Evolutionary conservation across 2,888 invertebrate species (phyloP).

Genomic region (Automeris io): DNA sequence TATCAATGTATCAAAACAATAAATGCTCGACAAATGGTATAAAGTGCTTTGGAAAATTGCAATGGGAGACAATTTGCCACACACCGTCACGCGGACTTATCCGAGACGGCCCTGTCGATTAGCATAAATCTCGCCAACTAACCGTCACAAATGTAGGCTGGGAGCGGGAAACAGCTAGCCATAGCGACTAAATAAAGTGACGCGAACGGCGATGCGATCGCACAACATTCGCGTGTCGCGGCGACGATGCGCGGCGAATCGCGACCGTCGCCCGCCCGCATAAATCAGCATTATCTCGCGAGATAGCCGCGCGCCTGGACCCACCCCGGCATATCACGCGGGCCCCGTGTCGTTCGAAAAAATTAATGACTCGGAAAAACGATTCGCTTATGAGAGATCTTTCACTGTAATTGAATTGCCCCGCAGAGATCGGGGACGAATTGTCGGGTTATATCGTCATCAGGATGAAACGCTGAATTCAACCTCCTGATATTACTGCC

Average conservation of each 20-base stretch:
- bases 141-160: slow-evolving; percentile 68
- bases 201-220: slow-evolving; percentile 42
- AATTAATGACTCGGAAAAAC: slow-evolving; percentile 78
- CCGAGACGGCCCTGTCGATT: slow-evolving; percentile 69
- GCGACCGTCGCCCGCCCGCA: slow-evolving; percentile 66
- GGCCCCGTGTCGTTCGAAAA: slow-evolving; percentile 74
- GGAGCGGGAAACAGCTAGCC: slow-evolving; percentile 29
- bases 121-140: slow-evolving; percentile 76
- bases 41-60: slow-evolving; percentile 57
- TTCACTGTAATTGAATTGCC: slow-evolving; percentile 76
- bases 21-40: slow-evolving; percentile 41
- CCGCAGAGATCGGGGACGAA: slow-evolving; percentile 65
- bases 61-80: slow-evolving; percentile 70
- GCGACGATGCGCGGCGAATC: slow-evolving; percentile 71
- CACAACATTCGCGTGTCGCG: slow-evolving; percentile 48
- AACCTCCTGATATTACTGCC: slow-evolving; percentile 30
- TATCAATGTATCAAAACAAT: slow-evolving; percentile 41
- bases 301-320: slow-evolving; percentile 71
- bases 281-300: slow-evolving; percentile 78
- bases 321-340: slow-evolving; percentile 69
- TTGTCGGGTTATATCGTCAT: slow-evolving; percentile 50
- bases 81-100: slow-evolving; percentile 71
- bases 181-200: slow-evolving; percentile 50
- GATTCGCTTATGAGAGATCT: slow-evolving; percentile 78
- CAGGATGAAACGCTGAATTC: slow-evolving; percentile 34